Conservation (phyloP, 2,797 vertebrate species). For the Taeniopygia guttata region DNA sequence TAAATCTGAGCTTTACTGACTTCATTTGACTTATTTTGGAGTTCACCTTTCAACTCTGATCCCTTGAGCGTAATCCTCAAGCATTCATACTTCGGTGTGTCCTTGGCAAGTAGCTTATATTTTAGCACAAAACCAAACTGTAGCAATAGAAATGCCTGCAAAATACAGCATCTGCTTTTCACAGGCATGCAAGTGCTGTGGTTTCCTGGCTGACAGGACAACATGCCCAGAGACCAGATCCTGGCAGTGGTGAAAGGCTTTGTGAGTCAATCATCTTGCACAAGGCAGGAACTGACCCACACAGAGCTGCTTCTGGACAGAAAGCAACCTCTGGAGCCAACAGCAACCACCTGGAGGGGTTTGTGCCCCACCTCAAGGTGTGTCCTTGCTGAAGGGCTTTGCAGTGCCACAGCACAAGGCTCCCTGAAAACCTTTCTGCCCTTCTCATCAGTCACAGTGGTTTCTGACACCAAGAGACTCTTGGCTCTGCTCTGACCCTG, state of each 20-base stretch:
- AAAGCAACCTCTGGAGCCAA: not conserved
- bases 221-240: not conserved
- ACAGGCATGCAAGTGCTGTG: not conserved
- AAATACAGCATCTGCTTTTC: not conserved
- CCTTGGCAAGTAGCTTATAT: not conserved
- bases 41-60: not conserved
- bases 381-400: not conserved
- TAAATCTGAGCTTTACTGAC: not conserved
- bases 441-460: not conserved
- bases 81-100: rapidly evolving
- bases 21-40: not conserved
- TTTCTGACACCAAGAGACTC: not conserved
- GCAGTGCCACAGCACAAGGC: not conserved
- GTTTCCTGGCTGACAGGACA: not conserved
- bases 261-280: not conserved
- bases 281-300: not conserved
- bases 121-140: not conserved
- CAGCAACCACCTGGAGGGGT: not conserved
- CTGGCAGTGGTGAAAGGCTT: not conserved
- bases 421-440: not conserved
- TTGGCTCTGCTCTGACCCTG: not conserved
- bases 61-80: not conserved
- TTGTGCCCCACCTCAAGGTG: not conserved
- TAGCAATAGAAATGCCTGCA: not conserved
- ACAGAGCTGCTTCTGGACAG: not conserved